Percentiles rank a stretch among this genome's conserved stretches.
Conservation (phyloP, 2,113 vertebrate genomes). For the Chloropsis cyanopogon region DNA sequence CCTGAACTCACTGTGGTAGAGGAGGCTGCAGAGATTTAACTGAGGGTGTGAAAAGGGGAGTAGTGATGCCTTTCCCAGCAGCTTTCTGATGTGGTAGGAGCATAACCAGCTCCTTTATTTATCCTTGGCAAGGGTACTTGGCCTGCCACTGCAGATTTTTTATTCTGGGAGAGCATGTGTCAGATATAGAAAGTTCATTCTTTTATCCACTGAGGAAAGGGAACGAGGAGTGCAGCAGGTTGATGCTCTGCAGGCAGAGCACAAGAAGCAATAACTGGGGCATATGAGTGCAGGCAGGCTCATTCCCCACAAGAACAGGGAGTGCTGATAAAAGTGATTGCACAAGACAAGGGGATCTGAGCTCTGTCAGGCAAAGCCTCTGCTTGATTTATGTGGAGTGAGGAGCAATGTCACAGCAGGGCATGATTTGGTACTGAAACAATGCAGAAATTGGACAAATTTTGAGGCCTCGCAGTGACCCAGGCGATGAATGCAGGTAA, state of each 20-base stretch:
- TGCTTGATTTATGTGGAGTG: constrained; percentile 23
- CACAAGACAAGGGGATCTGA: not conserved
- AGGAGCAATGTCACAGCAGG: not conserved
- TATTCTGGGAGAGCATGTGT: constrained; percentile 32
- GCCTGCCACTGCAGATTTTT: constrained; percentile 32
- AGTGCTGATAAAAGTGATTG: not conserved
- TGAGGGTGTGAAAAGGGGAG: not conserved
- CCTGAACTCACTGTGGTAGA: not conserved
- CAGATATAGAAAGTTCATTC: constrained; percentile 29
- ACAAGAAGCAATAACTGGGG: not conserved
- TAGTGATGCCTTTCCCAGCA: constrained; percentile 37
- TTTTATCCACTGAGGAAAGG: not conserved
- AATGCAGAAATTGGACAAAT: not conserved
- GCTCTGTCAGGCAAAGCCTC: not conserved
- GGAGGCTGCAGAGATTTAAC: constrained; percentile 7
- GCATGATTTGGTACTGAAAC: not conserved
- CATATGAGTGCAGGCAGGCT: not conserved
- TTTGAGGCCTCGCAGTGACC: not conserved
- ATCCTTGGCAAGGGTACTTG: not conserved
- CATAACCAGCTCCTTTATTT: constrained; percentile 33
- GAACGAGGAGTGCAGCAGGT: not conserved
- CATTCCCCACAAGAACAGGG: not conserved
- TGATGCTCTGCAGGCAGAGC: not conserved
- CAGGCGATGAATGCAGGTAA: not conserved
- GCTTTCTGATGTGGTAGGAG: constrained; percentile 42